A percentile compares a stretch with the other conserved stretches of the same genome.
Evolutionary conservation across 2,797 vertebrate species (phyloP).

Genomic region (Galago senegalensis): DNA sequence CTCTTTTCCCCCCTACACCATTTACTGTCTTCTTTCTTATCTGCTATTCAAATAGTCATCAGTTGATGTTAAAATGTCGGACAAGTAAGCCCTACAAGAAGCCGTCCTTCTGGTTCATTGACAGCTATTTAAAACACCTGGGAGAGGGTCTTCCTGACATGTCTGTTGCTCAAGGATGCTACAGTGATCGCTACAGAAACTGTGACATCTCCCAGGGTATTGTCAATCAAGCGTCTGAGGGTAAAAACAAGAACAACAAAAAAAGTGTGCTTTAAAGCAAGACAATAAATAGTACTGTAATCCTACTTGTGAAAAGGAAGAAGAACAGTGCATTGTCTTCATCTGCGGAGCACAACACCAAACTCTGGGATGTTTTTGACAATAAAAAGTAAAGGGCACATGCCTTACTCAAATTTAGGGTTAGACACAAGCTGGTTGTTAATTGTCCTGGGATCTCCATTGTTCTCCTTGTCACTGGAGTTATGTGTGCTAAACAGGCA

Average conservation of each 20-base stretch:
- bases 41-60: constrained; percentile 84
- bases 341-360: constrained; percentile 91
- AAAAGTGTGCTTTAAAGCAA: constrained; percentile 81
- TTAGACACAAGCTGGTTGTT: constrained; percentile 94
- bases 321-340: constrained; percentile 89
- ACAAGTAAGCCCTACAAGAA: constrained; percentile 85
- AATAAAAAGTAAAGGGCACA: constrained; percentile 85
- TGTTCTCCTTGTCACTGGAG: constrained; percentile 86
- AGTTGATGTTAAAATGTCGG: constrained; percentile 86
- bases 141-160: constrained; percentile 82
- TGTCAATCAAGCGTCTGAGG: constrained; percentile 92
- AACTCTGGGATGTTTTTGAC: constrained; percentile 90
- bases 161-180: constrained; percentile 79
- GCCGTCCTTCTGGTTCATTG: constrained; percentile 87
- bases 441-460: constrained; percentile 89
- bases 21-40: constrained; percentile 86
- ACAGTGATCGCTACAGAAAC: constrained; percentile 88
- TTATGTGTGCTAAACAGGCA: constrained; percentile 64
- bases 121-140: constrained; percentile 89
- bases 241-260: constrained; percentile 64
- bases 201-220: constrained; percentile 93
- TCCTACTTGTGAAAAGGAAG: constrained; percentile 90
- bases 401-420: constrained; percentile 84
- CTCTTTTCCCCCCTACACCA: constrained; percentile 83
- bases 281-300: constrained; percentile 92